Percentiles rank a stretch among this genome's conserved stretches.
These are phyloP conservation scores for Crematogaster levior DNA, from an alignment of 2,888 invertebrate genomes.

Conservation along the genomic window DNA sequence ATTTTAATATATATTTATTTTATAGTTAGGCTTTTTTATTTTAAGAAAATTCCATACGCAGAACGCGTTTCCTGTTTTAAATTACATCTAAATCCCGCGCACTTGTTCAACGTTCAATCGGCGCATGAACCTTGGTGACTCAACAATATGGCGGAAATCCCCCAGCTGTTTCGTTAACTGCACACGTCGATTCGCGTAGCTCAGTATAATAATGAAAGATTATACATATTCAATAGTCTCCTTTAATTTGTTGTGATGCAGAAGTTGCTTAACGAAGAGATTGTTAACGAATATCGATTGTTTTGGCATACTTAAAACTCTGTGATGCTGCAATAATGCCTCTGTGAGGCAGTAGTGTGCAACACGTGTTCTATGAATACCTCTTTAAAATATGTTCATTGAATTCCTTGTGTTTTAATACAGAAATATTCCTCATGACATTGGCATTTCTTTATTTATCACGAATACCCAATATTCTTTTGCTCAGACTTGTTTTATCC, in stretches of 20 bases:
- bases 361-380: not conserved
- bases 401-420: not conserved
- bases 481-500: not conserved
- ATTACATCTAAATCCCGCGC: not conserved
- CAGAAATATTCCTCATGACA: not conserved
- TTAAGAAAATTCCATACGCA: not conserved
- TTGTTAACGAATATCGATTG: not conserved
- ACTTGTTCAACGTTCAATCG: not conserved
- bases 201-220: not conserved
- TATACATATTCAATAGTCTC: not conserved
- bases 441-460: not conserved
- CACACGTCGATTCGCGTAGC: not conserved
- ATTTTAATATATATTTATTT: not conserved
- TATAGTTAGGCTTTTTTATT: not conserved
- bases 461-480: not conserved
- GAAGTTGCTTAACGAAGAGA: not conserved
- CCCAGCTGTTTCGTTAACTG: not conserved
- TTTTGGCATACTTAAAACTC: not conserved
- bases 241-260: not conserved
- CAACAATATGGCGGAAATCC: constrained; percentile 18
- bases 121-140: not conserved
- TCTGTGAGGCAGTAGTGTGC: not conserved
- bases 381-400: not conserved
- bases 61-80: not conserved
- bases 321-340: not conserved